Evolutionary conservation across 2,888 invertebrate genomes (phyloP), one percentile per base, ranked within the genome.

Genomic region (Plagodis pulveraria): DNA sequence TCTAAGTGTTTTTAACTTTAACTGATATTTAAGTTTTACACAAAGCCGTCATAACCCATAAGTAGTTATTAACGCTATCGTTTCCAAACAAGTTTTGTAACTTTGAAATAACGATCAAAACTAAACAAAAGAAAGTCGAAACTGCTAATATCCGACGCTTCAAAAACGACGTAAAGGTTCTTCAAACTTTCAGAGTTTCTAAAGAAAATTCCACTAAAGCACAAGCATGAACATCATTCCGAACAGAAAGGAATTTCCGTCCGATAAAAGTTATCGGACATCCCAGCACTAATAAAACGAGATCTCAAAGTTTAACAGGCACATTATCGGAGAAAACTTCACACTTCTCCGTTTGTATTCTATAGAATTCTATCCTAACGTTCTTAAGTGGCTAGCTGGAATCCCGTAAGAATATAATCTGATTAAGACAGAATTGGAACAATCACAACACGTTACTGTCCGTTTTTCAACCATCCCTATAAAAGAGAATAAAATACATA

Each of bases 221-320:
- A 41, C 49, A 42, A 49, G 48, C 55, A 34, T 41, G 45, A 49
- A 56, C 56, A 61, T 61, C 60, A 49, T 61, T 61, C 42, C 52
- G 32, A 56, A 56, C 42, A 49, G 56, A 52, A 53, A 52, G 51
- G 60, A 56, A 61, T 61, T 52, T 61, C 56, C 52, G 52, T 56
- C 56, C 49, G 56, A 61, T 61, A 61, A 61, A 61, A 61, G 60
- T 61, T 61, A 61, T 61, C 56, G 49, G 45, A 61, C 56, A 52
- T 49, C 49, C 49, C 46, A 56, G 52, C 60, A 41, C 60, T 61
- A 61, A 56, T 61, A 61, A 61, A 61, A 61, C 56, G 41, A 41
- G 52, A 48, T 49, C 52, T 61, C 56, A 52, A 61, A 61, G 60
- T 61, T 61, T 56, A 56, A 61, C 56, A 45, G 60, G 56, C 56